Percentiles rank a stretch among this genome's conserved stretches.
These are phyloP conservation scores for Cephalopachus bancanus DNA, from an alignment of 2,797 vertebrate species.

Conservation along the genomic window DNA sequence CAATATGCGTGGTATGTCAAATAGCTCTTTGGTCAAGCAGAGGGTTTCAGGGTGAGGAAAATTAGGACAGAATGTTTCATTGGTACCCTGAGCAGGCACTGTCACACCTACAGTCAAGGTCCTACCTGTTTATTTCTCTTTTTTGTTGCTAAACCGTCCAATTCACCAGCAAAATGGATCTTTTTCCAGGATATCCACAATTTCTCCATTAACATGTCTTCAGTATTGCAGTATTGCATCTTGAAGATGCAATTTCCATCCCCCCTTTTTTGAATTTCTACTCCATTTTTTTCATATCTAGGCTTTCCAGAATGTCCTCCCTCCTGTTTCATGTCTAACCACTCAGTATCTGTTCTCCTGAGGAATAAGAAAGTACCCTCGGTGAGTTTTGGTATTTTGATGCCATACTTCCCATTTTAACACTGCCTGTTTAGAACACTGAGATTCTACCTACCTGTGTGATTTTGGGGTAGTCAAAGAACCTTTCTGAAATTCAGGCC, in stretches of 20 bases:
- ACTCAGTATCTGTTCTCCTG: neutral
- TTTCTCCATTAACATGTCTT: neutral
- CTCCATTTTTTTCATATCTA: neutral
- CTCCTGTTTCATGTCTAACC: neutral
- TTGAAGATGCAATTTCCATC: neutral
- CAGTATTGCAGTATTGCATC: too few relatives aligned
- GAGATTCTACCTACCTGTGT: neutral
- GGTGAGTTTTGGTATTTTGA: neutral
- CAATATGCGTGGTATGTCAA: neutral
- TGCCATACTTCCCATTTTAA: neutral
- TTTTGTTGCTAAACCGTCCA: neutral
- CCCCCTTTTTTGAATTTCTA: neutral
- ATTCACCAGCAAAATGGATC: constrained; percentile 3
- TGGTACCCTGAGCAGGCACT: neutral
- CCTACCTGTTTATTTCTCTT: neutral
- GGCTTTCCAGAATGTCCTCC: neutral
- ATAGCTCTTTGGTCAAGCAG: neutral
- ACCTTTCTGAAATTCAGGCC: neutral
- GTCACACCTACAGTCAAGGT: neutral
- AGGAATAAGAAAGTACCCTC: neutral
- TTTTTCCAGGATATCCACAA: neutral
- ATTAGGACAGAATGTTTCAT: neutral
- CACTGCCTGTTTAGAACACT: neutral
- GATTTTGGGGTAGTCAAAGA: neutral
- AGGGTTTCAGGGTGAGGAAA: neutral